Conservation (phyloP, 2,113 vertebrate genomes). For the Elanus axillaris region DNA sequence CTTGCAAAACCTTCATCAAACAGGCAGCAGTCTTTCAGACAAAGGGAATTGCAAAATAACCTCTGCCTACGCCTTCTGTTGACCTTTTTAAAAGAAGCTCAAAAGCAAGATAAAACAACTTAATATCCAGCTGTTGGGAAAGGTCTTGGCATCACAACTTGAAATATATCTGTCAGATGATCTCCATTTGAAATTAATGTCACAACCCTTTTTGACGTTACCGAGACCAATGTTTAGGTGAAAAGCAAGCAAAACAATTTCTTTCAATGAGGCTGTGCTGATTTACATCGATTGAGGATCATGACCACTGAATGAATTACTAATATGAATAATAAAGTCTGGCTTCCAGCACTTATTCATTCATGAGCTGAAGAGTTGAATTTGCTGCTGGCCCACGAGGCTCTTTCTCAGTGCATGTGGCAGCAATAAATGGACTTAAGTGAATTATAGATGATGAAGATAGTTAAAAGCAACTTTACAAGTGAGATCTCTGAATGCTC, state of each 20-base stretch:
- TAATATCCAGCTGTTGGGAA: background rate
- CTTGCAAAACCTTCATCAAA: background rate
- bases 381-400: background rate
- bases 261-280: background rate
- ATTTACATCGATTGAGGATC: background rate
- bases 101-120: background rate
- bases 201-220: background rate
- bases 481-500: background rate
- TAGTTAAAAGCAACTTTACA: background rate
- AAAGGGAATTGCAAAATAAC: background rate
- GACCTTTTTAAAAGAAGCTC: background rate
- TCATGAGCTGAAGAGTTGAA: background rate
- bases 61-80: background rate
- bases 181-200: background rate
- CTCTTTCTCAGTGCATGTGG: background rate
- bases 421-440: background rate
- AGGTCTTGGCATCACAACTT: background rate
- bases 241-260: background rate
- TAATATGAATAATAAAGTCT: background rate
- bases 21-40: background rate
- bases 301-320: background rate
- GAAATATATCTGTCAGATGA: background rate
- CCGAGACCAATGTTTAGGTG: background rate
- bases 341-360: background rate
- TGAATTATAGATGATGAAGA: background rate